Base-by-base conservation (phyloP, 2,113 vertebrate genomes). In the Ramphastos sulfuratus region DNA sequence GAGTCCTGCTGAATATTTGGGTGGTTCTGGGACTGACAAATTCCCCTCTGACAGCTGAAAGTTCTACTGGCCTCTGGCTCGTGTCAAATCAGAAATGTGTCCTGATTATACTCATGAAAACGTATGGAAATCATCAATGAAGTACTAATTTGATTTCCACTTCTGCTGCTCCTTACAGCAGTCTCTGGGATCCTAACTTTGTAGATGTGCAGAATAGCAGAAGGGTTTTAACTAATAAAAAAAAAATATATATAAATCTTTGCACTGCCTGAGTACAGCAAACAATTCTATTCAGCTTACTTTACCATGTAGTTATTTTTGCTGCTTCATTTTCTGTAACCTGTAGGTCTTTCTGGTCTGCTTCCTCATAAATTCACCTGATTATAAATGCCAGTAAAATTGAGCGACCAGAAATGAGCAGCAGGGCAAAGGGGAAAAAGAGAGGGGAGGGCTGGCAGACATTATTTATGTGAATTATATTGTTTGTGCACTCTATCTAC, bases 361-460 rank as follows among this genome's bases (percentile, higher is more conserved):
- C 63, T 73, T 78, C 15, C 9, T 83, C 54, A 18, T 14, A 35
- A 42, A 74, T 33, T 85, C 39, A 52, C 73, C 80, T 52, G 33
- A 83, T 67, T 48, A 59, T 23, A 56, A 60, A 56, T 27, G 23
- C 52, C 79, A 91, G 72, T 87, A 95, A 94, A 82, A 92, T 11
- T 56, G 79, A 94, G 78, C 92, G 27, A 52, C 18, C 8, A 95
- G 72, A 91, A 87, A 83, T 77, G 65, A 96, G 52, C 69, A 77
- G 21, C 4, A 55, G 21, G 30, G 35, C 63, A 42, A 80, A 89
- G 12, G 17, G 60, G 66, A 89, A 87, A 89, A 72, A 59, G 35
- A 90, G 37, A 50, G 13, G 24, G 12, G 44, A 85, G 25, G 25
- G 48, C 19, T 85, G 74, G 35, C 28, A 87, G 44, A 48, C 4